These are phyloP conservation scores for Galagoides demidoff DNA, from an alignment of 2,797 vertebrate genomes.

Conservation along the genomic window DNA sequence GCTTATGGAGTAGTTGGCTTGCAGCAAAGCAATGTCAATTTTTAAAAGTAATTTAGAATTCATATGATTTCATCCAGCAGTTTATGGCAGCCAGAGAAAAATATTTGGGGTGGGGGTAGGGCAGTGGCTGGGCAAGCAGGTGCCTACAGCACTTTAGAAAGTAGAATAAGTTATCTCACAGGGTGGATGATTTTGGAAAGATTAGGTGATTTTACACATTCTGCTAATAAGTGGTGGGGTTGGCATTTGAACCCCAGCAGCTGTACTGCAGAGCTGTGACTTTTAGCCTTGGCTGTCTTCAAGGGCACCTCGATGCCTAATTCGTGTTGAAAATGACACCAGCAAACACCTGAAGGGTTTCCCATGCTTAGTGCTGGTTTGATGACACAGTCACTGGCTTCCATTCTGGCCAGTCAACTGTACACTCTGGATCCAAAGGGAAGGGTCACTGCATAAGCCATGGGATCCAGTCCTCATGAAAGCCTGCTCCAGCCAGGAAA, in stretches of 20 bases:
- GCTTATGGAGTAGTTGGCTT: slow-evolving; percentile 80
- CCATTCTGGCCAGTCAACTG: not conserved
- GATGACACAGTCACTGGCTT: not conserved
- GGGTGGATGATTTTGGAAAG: slow-evolving; percentile 31
- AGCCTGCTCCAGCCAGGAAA: not conserved
- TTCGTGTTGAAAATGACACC: not conserved
- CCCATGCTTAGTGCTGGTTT: not conserved
- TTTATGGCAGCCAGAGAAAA: slow-evolving; percentile 59
- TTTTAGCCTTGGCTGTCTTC: slow-evolving; percentile 3
- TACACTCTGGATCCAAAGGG: not conserved
- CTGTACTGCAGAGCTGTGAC: not conserved
- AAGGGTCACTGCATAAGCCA: not conserved
- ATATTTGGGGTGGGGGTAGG: not conserved
- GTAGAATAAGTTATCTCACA: slow-evolving; percentile 38
- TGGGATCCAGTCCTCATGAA: not conserved
- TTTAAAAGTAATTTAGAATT: slow-evolving; percentile 79
- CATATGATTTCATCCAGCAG: slow-evolving; percentile 3
- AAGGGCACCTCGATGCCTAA: not conserved
- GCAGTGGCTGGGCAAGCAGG: not conserved
- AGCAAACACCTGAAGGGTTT: not conserved
- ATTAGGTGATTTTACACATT: slow-evolving; percentile 13
- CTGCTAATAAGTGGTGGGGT: not conserved
- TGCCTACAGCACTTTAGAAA: not conserved
- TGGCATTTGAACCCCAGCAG: not conserved
- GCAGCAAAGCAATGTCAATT: slow-evolving; percentile 67